Base-by-base conservation (phyloP, 2,888 invertebrate species). In the Strigamia maritima region DNA sequence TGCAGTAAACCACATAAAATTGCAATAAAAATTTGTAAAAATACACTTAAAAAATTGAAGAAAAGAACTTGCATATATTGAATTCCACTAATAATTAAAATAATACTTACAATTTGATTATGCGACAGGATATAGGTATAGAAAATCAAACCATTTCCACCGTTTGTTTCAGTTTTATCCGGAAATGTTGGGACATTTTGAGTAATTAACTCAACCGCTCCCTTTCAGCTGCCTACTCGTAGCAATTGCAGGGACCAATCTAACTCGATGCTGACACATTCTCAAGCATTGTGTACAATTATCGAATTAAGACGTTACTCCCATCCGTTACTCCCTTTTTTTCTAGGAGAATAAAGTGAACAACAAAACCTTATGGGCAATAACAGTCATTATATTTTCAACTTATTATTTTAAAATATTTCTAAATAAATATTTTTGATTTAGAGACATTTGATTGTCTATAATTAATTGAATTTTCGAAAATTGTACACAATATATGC, bases 301-400 rank as follows among this genome's bases (percentile, higher is more conserved):
- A 65, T 65, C 60, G 60, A 65, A 65, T 65, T 65, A 65, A 65
- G 60, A 65, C 60, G 60, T 65, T 12, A 24, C 60, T 65, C 60
- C 60, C 60, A 24, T 65, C 60, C 60, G 60, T 65, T 65, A 65
- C 60, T 65, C 60, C 60, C 60, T 65, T 65, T 65, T n/a, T 44
- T 65, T 22, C 60, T 35, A 19, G 24, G 22, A 65, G 22, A 19
- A 22, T 65, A 65, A 65, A 65, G 19, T 65, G 60, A 65, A 65
- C 60, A 65, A 65, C 60, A 65, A 65, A 65, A 65, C 44, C 44
- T 44, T n/a, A 14, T 44, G 14, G 44, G 4, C 16, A 44, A n/a
- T 44, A 44, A 44, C 14, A 44, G 14, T 35, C 35, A 35, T 4
- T 2, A 31, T n/a, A 31, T 31, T n/a, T n/a, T n/a, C n/a, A n/a